Evolutionary conservation across 2,888 invertebrate genomes (phyloP).

Genomic region (Silvanus unidentatus): DNA sequence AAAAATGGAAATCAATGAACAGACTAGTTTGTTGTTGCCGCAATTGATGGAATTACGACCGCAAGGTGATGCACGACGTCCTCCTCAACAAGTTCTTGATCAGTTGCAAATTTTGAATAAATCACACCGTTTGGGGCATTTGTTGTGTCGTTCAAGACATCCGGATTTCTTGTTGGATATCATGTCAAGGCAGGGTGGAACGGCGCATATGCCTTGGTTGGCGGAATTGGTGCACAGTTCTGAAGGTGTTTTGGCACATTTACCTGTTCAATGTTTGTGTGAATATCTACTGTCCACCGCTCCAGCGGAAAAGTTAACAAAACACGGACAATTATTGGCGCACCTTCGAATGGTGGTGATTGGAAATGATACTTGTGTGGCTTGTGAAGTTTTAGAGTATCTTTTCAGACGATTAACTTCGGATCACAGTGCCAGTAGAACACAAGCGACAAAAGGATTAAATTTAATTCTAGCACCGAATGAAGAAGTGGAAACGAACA

Average conservation of each 20-base stretch:
- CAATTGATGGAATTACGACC: constrained; percentile 85
- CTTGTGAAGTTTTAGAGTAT: constrained; percentile 84
- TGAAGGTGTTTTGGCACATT: constrained; percentile 76
- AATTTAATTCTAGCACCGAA: constrained; percentile 40
- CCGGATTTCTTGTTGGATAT: constrained; percentile 91
- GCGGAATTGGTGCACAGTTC: constrained; percentile 89
- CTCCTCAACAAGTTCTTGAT: constrained; percentile 71
- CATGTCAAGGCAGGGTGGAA: constrained; percentile 76
- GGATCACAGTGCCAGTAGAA: constrained; percentile 68
- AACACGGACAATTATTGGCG: constrained; percentile 58
- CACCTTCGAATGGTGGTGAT: constrained; percentile 56
- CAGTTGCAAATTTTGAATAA: constrained; percentile 72
- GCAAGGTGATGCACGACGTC: constrained; percentile 72
- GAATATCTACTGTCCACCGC: constrained; percentile 80
- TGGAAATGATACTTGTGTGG: constrained; percentile 50
- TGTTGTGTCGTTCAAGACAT: constrained; percentile 80
- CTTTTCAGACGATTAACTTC: constrained; percentile 81
- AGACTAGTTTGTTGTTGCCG: constrained; percentile 76
- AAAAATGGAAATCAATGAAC: constrained; percentile 84
- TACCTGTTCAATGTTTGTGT: constrained; percentile 96
- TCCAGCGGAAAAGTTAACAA: constrained; percentile 63
- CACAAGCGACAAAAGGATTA: constrained; percentile 62
- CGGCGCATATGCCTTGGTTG: constrained; percentile 95
- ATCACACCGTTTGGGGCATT: constrained; percentile 76
- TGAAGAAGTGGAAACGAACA: constrained; percentile 35